Evolutionary conservation across 35 echinoderm and acorn worm genomes (phyloP).

Genomic region (Heliocidaris tuberculata): DNA sequence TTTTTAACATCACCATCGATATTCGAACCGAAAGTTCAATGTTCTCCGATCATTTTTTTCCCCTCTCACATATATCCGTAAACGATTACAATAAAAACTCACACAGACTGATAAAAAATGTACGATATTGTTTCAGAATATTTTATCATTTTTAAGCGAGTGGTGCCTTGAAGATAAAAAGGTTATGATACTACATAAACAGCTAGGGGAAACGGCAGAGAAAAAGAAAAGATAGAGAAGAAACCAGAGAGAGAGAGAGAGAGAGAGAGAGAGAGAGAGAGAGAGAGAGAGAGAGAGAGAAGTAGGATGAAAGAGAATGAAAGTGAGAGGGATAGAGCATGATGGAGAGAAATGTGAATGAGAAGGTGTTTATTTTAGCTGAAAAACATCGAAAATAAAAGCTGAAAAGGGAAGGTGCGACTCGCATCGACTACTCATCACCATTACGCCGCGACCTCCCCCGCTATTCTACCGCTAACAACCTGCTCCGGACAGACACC

Average conservation of each 20-base stretch:
- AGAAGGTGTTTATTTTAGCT: constrained; percentile 13
- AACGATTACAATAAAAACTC: background rate
- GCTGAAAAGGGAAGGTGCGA: background rate
- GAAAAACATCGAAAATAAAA: constrained; percentile 6
- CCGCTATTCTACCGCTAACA: background rate
- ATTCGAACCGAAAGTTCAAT: background rate
- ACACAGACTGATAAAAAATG: background rate
- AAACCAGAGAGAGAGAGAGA: background rate
- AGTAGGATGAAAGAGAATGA: background rate
- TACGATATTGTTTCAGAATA: background rate
- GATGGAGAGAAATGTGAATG: background rate
- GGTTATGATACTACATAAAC: background rate
- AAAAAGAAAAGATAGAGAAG: background rate
- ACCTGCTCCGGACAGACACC: background rate
- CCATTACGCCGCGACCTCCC: constrained; percentile 25
- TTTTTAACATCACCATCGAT: background rate
- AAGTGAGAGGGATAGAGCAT: background rate
- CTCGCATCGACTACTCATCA: background rate
- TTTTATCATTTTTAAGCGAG: background rate
- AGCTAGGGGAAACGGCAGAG: background rate
- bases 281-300: background rate
- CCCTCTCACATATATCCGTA: background rate
- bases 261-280: background rate
- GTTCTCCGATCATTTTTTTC: background rate
- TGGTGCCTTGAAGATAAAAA: background rate